A percentile compares a stretch with the other conserved stretches of the same genome.
Evolutionary conservation across 2,888 invertebrate species (phyloP).

Genomic region (Hydraecia micacea): DNA sequence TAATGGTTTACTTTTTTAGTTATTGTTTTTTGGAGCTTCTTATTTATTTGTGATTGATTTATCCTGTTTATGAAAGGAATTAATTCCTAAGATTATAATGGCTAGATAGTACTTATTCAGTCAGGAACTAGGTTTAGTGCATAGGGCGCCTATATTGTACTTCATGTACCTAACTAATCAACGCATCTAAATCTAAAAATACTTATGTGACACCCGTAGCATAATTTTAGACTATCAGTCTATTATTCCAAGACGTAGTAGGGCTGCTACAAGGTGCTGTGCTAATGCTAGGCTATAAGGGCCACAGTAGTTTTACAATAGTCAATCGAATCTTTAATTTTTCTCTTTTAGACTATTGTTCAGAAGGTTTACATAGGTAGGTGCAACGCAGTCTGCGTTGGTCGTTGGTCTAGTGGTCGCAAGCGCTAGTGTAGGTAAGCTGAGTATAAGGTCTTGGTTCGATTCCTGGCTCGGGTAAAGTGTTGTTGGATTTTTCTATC

Average conservation of each 20-base stretch:
- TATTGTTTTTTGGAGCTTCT: neutral
- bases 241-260: neutral
- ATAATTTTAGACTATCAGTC: constrained; percentile 26
- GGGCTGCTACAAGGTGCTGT: constrained; percentile 8
- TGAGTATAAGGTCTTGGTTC: neutral
- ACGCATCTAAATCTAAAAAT: constrained; percentile 18
- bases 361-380: too few relatives aligned
- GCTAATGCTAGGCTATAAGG: neutral
- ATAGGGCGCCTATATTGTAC: neutral
- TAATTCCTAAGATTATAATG: too few relatives aligned
- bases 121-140: neutral
- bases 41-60: neutral
- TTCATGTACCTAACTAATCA: neutral
- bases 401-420: neutral
- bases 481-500: neutral
- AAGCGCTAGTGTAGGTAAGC: too few relatives aligned
- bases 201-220: neutral
- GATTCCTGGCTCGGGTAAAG: neutral
- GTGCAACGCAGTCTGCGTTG: neutral
- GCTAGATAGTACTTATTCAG: neutral
- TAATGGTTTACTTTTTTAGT: too few relatives aligned
- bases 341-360: neutral
- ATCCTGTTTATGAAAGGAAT: neutral
- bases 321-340: neutral
- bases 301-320: neutral